These are phyloP conservation scores for Chaetura pelagica DNA, from an alignment of 2,113 vertebrate species.

Conservation along the genomic window DNA sequence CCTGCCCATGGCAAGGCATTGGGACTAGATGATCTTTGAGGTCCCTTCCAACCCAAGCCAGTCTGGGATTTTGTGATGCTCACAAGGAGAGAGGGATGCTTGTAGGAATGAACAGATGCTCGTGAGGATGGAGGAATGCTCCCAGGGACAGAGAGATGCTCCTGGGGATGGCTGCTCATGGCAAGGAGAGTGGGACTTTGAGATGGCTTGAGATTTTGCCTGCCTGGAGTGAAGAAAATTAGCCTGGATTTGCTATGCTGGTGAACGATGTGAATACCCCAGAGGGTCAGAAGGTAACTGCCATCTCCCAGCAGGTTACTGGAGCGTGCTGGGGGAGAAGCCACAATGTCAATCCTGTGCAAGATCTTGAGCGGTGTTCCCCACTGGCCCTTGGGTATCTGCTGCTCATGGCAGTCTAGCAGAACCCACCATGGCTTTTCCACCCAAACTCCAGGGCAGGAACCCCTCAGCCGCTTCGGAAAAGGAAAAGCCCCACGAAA, in stretches of 20 bases:
- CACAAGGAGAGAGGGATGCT: too few relatives aligned
- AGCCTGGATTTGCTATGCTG: neutral
- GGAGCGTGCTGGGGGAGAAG: neutral
- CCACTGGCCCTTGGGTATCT: rapidly evolving
- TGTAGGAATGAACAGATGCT: too few relatives aligned
- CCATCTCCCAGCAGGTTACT: rapidly evolving
- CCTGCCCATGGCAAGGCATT: too few relatives aligned
- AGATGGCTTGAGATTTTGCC: neutral
- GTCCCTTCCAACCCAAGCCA: too few relatives aligned
- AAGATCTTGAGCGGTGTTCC: neutral
- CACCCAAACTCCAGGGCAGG: neutral
- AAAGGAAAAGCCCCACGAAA: neutral
- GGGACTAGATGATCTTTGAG: too few relatives aligned
- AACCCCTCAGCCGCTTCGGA: rapidly evolving
- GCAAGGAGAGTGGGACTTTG: neutral
- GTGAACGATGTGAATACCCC: rapidly evolving
- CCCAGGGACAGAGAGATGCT: too few relatives aligned
- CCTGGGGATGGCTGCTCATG: neutral
- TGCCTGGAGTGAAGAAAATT: neutral
- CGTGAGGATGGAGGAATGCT: too few relatives aligned
- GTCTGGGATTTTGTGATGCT: too few relatives aligned
- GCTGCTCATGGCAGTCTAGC: rapidly evolving
- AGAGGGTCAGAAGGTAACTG: neutral
- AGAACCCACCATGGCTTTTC: rapidly evolving
- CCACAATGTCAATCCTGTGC: rapidly evolving